Percentiles rank a stretch among this genome's conserved stretches.
phyloP scores from a whole-genome alignment of 2,888 invertebrate genomes.

The Auanema sp. region DNA sequence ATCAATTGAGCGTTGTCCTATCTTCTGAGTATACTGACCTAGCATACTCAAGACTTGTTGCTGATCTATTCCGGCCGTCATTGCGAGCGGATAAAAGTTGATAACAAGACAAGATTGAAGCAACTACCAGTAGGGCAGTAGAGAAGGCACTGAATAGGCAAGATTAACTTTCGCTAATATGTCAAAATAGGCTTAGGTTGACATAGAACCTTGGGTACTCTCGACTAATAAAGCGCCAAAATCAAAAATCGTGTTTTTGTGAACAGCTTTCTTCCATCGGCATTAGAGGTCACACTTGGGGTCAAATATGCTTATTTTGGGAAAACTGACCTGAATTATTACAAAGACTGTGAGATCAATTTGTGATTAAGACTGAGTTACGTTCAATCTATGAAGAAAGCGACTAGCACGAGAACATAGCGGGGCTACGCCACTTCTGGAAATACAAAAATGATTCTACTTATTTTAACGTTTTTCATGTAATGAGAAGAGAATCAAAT shows the following conservation, averaged over 20 bases:
- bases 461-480: too few species aligned
- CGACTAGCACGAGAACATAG: slow-evolving; percentile 4
- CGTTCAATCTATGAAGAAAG: neutral
- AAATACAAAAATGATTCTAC: neutral
- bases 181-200: neutral
- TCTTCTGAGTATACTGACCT: slow-evolving; percentile 17
- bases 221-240: too few species aligned
- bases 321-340: neutral
- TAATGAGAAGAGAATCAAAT: too few species aligned
- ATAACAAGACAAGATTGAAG: slow-evolving; percentile 1
- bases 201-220: too few species aligned
- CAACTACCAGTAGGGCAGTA: slow-evolving; percentile 13
- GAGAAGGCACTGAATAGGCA: slow-evolving; percentile 18
- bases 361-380: neutral
- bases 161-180: neutral
- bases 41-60: slow-evolving; percentile 36
- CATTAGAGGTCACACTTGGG: too few species aligned
- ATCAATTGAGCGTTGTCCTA: neutral
- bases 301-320: too few species aligned
- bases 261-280: too few species aligned
- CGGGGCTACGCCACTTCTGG: slow-evolving; percentile 1
- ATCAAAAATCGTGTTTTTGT: too few species aligned
- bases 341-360: neutral
- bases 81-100: slow-evolving; percentile 5
- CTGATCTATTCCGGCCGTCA: slow-evolving; percentile 35